These are phyloP conservation scores for Phalacrocorax brasilianus DNA, from an alignment of 2,113 vertebrate species.

Conservation along the genomic window DNA sequence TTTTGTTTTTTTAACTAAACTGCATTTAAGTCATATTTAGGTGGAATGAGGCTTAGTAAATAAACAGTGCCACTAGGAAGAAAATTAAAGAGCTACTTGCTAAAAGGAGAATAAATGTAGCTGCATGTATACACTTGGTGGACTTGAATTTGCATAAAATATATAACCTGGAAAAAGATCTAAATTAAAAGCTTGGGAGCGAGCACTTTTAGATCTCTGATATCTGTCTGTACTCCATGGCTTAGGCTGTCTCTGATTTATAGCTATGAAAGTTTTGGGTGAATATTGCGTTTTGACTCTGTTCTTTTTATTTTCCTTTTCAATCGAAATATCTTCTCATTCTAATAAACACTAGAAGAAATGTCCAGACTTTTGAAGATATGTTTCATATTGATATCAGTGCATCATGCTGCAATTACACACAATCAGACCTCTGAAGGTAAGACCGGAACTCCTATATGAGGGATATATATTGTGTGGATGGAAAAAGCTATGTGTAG, in stretches of 20 bases:
- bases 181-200: not conserved
- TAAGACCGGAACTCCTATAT: slow-evolving; percentile 48
- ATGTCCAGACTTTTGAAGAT: slow-evolving; percentile 47
- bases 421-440: slow-evolving; percentile 48
- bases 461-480: not conserved
- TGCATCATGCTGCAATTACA: slow-evolving; percentile 12
- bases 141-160: not conserved
- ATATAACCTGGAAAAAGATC: not conserved
- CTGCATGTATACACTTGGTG: not conserved
- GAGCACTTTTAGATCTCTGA: not conserved
- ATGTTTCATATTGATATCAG: slow-evolving; percentile 38
- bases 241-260: not conserved
- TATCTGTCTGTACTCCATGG: not conserved
- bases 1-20: not conserved
- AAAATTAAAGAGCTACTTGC: not conserved
- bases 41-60: not conserved
- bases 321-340: not conserved
- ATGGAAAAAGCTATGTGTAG: not conserved
- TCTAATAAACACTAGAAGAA: slow-evolving; percentile 28
- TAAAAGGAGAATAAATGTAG: not conserved
- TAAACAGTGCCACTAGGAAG: not conserved
- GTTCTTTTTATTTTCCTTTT: slow-evolving; percentile 14
- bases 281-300: slow-evolving; percentile 37
- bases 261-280: not conserved
- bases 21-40: not conserved